Percentiles rank a stretch among this genome's conserved stretches.
These are phyloP conservation scores for Drosophila picticornis DNA, from an alignment of 2,888 invertebrate genomes.

Conservation along the genomic window DNA sequence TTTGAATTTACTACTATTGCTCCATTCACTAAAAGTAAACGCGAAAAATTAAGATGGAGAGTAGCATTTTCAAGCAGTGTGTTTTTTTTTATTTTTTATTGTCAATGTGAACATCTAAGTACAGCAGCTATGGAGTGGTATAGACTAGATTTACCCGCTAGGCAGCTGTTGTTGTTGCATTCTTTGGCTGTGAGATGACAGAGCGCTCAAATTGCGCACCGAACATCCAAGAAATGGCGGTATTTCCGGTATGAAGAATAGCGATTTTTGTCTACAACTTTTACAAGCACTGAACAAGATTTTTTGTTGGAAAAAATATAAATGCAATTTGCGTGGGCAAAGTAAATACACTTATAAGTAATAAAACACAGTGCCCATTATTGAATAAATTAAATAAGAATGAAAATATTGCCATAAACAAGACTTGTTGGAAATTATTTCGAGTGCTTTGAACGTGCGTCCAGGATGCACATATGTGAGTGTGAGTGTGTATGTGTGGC, in stretches of 20 bases:
- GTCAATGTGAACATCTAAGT: constrained; percentile 8
- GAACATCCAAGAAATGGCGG: constrained; percentile 85
- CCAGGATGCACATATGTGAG: not conserved
- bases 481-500: constrained; percentile 6
- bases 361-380: constrained; percentile 4
- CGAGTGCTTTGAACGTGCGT: constrained; percentile 3
- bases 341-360: not conserved
- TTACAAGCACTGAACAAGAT: constrained; percentile 83
- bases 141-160: constrained; percentile 83
- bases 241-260: constrained; percentile 83
- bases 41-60: not conserved
- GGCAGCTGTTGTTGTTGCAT: constrained; percentile 79
- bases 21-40: not conserved
- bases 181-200: constrained; percentile 77
- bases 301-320: constrained; percentile 7
- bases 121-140: constrained; percentile 28
- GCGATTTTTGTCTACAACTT: constrained; percentile 84
- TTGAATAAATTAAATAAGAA: constrained; percentile 8
- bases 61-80: not conserved
- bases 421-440: constrained; percentile 1
- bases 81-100: too few relatives aligned
- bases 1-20: not conserved
- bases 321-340: not conserved
- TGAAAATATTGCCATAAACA: not conserved
- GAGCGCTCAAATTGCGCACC: constrained; percentile 83